Conservation (phyloP, 2,888 invertebrate species). For the Encarsia formosa region DNA sequence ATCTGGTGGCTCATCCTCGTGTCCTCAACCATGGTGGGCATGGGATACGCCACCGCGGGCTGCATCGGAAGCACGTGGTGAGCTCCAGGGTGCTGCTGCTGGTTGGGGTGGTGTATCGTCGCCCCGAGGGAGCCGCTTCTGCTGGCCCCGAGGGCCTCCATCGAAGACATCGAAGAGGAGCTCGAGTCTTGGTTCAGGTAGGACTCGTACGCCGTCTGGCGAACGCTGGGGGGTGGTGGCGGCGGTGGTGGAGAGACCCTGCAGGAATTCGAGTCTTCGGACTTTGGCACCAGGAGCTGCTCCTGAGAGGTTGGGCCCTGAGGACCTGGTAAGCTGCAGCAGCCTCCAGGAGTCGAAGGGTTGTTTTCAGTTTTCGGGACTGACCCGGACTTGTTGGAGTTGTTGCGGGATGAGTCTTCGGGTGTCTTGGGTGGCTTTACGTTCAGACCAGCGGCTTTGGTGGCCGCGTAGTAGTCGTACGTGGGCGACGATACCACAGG, state of each 20-base stretch:
- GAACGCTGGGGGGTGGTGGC: slow-evolving; percentile 51
- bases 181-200: slow-evolving; percentile 69
- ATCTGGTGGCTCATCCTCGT: slow-evolving; percentile 57
- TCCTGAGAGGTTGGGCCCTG: slow-evolving; percentile 46
- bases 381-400: slow-evolving; percentile 37
- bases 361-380: slow-evolving; percentile 45
- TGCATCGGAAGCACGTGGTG: slow-evolving; percentile 54
- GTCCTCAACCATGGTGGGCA: slow-evolving; percentile 50
- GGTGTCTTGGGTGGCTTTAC: slow-evolving; percentile 57
- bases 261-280: slow-evolving; percentile 52
- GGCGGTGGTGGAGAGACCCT: slow-evolving; percentile 45
- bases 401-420: slow-evolving; percentile 40
- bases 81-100: slow-evolving; percentile 47
- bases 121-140: slow-evolving; percentile 46
- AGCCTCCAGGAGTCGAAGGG: slow-evolving; percentile 49
- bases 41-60: slow-evolving; percentile 56
- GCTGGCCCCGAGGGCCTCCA: slow-evolving; percentile 60
- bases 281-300: slow-evolving; percentile 67
- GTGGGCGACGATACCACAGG: slow-evolving; percentile 43
- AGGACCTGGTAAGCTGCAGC: slow-evolving; percentile 47
- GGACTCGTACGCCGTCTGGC: slow-evolving; percentile 58
- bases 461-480: slow-evolving; percentile 46
- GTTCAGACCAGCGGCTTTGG: slow-evolving; percentile 46
- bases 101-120: slow-evolving; percentile 50
- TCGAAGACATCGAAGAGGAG: slow-evolving; percentile 65